Conservation (phyloP, 2,888 invertebrate species). For the Trachelus iudaicus region DNA sequence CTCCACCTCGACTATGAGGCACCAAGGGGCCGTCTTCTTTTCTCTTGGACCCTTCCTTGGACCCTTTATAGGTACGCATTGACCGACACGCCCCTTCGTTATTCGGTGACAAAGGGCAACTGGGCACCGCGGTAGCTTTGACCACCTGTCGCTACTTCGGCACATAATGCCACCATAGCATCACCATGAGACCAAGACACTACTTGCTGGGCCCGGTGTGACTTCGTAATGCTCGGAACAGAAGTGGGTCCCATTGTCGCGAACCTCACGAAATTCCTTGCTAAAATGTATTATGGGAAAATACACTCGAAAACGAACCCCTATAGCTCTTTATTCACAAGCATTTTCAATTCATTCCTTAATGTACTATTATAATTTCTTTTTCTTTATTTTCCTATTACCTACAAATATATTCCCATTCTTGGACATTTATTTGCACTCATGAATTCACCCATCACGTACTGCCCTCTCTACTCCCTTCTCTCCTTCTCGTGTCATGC, state of each 20-base stretch:
- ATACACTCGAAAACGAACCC: not conserved
- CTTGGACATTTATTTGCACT: not conserved
- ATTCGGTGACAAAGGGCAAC: conserved; percentile 46
- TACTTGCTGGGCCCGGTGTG: conserved; percentile 21
- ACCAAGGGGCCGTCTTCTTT: conserved; percentile 11
- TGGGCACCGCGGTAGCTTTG: conserved; percentile 38
- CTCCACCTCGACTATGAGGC: not conserved
- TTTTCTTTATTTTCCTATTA: not conserved
- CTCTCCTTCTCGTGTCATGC: not conserved
- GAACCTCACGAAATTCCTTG: not conserved
- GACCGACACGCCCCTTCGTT: conserved; percentile 43
- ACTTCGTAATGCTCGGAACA: conserved; percentile 38
- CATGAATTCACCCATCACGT: not conserved
- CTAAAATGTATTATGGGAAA: not conserved
- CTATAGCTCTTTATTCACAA: not conserved
- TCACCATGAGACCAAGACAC: conserved; percentile 18
- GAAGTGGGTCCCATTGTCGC: conserved; percentile 36
- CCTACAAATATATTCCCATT: not conserved
- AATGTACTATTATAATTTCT: not conserved
- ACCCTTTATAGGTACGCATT: conserved; percentile 29
- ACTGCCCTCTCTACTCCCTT: not conserved
- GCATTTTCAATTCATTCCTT: not conserved
- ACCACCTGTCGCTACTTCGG: conserved; percentile 44
- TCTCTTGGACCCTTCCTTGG: conserved; percentile 19
- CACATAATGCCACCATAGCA: conserved; percentile 15